Evolutionary conservation across 2,113 vertebrate genomes (phyloP), one percentile per base, ranked within the genome.

Genomic region (Vanacampus margaritifer): DNA sequence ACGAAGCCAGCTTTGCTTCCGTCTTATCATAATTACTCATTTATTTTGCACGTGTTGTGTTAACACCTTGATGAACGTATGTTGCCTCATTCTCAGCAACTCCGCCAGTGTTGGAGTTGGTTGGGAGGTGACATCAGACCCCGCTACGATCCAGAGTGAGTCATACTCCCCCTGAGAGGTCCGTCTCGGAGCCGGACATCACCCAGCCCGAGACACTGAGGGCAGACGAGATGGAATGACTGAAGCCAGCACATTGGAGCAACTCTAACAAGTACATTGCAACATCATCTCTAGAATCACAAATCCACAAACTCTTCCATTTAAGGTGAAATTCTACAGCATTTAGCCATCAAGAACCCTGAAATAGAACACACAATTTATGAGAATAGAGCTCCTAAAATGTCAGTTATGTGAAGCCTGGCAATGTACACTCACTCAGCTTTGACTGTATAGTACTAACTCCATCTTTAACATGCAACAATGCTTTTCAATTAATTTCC

Each of bases 191-290:
- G 2, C 48, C 41, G 50, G 36, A 56, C 26, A 11, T 48, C 23
- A 48, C 35, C 32, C 41, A 66, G n/a, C 56, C n/a, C 6, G 45
- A 39, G 43, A 60, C 39, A 70, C 28, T 21, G 64, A 41, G 43
- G 24, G 10, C n/a, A 23, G 35, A 14, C 36, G 14, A 67, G 32
- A 63, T 13, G 14, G 54, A 43, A 37, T 65, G 41, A 76, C 23
- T 21, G 64, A 43, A 32, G 28, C 58, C 46, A 26, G 6, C 36
- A 23, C 12, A 26, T 16, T 23, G 9, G 36, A 16, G 21, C 37
- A 41, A 41, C 39, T 62, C 59, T 41, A 10, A 21, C n/a, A 23
- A 61, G 32, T 12, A 24, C 54, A 14, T 56, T 1, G 13, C 26
- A 41, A 23, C 60, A 51, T 19, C 41, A 24, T 32, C 45, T 57